Conservation (phyloP, 2,888 invertebrate species). For the Oscheius onirici region DNA sequence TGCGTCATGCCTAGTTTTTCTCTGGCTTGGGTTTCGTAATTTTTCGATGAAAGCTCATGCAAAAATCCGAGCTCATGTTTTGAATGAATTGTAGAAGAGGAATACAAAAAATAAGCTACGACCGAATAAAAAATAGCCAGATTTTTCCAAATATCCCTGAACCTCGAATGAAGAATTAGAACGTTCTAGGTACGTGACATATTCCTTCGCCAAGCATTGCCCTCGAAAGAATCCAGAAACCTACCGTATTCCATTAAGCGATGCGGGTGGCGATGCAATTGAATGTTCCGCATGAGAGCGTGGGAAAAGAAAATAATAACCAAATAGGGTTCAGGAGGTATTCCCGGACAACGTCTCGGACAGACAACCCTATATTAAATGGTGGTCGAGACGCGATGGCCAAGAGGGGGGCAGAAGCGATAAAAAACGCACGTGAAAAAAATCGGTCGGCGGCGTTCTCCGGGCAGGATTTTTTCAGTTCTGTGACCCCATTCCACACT, state of each 20-base stretch:
- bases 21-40: no score
- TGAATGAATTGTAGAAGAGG: no score
- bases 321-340: not conserved
- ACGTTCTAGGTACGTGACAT: no score
- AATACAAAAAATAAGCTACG: no score
- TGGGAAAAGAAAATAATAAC: not conserved
- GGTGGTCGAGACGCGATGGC: not conserved
- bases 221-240: not conserved
- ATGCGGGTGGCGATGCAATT: not conserved
- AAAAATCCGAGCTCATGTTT: no score
- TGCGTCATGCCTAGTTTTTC: no score
- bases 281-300: not conserved
- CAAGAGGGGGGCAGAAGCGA: not conserved
- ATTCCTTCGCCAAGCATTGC: no score
- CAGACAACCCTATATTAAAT: not conserved
- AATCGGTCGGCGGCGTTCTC: not conserved
- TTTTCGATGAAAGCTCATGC: no score
- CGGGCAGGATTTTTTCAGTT: conserved; percentile 11
- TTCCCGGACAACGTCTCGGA: not conserved
- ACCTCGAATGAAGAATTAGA: no score
- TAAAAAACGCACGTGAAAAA: conserved; percentile 24
- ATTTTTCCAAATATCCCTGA: no score
- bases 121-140: no score
- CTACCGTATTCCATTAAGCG: conserved; percentile 27
- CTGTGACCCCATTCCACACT: not conserved